Conservation (phyloP, 2,888 invertebrate genomes). For the Zootermopsis nevadensis region DNA sequence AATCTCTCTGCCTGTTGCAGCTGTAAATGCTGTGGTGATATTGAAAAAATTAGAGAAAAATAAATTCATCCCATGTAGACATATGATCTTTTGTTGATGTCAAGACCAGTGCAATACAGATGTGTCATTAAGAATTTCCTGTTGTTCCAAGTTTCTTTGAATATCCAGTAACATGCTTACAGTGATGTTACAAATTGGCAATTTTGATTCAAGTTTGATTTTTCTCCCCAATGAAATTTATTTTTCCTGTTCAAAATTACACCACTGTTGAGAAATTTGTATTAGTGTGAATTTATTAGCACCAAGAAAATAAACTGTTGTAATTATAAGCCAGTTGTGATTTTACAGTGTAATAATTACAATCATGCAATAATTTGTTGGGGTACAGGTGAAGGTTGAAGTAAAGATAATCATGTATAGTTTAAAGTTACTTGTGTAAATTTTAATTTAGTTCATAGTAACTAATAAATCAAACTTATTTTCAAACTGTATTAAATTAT, state of each 20-base stretch:
- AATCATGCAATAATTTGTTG: conserved; percentile 42
- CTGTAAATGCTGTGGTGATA: conserved; percentile 30
- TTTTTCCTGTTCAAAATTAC: not conserved
- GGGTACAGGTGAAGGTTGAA: conserved; percentile 29
- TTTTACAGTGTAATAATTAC: conserved; percentile 19
- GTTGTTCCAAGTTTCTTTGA: conserved; percentile 36
- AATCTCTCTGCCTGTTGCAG: conserved; percentile 28
- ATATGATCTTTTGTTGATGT: conserved; percentile 23
- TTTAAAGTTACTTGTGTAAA: conserved; percentile 19
- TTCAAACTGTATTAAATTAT: conserved; percentile 26
- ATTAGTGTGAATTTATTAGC: conserved; percentile 18
- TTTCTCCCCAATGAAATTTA: not conserved
- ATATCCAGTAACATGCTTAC: not conserved
- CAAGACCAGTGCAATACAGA: conserved; percentile 22
- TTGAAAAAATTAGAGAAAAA: not conserved
- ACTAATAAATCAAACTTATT: conserved; percentile 18
- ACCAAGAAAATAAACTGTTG: conserved; percentile 5
- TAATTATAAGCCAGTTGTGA: conserved; percentile 22
- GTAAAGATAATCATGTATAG: conserved; percentile 27
- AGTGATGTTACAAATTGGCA: not conserved
- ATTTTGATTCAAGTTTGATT: not conserved
- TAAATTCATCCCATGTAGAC: conserved; percentile 35
- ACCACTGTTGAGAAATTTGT: conserved; percentile 10
- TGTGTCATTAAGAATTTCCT: conserved; percentile 9
- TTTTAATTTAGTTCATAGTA: conserved; percentile 33